Percentiles rank a stretch among this genome's conserved stretches.
Conservation (phyloP, 1,140 invertebrate genomes). For the Anoplolepis gracilipes region DNA sequence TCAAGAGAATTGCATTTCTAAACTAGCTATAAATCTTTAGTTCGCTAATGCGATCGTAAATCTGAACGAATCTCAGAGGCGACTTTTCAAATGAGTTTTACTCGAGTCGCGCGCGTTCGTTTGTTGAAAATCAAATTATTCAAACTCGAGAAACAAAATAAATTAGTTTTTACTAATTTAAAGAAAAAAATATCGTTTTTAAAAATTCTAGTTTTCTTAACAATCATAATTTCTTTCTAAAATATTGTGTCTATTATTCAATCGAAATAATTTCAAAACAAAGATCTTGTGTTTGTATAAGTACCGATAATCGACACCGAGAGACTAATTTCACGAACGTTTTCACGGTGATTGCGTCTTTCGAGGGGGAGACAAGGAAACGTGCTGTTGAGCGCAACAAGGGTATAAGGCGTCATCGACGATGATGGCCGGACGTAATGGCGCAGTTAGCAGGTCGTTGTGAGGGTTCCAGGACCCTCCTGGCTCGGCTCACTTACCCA, state of each 20-base stretch:
- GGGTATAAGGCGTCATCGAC: slow-evolving; percentile 31
- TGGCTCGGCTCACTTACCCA: slow-evolving; percentile 73
- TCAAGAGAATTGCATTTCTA: neutral
- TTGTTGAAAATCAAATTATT: neutral
- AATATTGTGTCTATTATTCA: neutral
- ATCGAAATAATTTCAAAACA: neutral
- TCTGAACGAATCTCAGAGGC: neutral
- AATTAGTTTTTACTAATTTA: neutral
- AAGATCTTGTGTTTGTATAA: neutral
- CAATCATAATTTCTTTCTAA: neutral
- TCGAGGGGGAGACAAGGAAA: slow-evolving; percentile 51
- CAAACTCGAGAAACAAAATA: neutral
- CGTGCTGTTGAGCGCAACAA: slow-evolving; percentile 63
- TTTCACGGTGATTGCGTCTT: slow-evolving; percentile 55
- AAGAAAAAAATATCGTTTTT: neutral
- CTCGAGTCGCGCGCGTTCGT: neutral
- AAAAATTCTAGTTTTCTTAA: no score
- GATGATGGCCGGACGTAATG: slow-evolving; percentile 53
- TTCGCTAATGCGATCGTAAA: slow-evolving; percentile 1
- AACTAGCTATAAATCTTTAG: slow-evolving; percentile 10
- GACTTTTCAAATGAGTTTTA: slow-evolving; percentile 10
- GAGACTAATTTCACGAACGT: slow-evolving; percentile 65
- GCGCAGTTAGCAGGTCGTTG: slow-evolving; percentile 54
- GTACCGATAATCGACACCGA: slow-evolving; percentile 8
- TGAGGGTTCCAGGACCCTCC: slow-evolving; percentile 24